A percentile compares a stretch with the other conserved stretches of the same genome.
Conservation (phyloP, 23 tunicate genomes). For the Halocynthia aurantium region DNA sequence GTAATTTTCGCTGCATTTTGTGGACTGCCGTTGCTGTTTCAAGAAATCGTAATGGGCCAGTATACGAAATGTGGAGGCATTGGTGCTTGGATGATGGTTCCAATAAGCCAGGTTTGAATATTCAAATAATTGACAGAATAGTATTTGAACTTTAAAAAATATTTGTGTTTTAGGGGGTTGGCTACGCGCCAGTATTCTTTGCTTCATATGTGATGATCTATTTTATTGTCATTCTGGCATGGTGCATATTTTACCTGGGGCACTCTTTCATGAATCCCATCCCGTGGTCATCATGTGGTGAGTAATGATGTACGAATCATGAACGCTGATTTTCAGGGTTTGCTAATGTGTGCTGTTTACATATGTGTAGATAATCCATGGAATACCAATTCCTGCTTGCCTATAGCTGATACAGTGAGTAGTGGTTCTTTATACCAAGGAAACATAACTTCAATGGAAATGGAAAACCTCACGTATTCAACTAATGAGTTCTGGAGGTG, state of each 20-base stretch:
- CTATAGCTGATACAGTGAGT: background rate
- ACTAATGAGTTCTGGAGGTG: slow-evolving; percentile 64
- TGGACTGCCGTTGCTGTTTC: slow-evolving; percentile 36
- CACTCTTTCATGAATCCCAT: slow-evolving; percentile 8
- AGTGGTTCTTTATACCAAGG: background rate
- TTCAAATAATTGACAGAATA: too few species aligned
- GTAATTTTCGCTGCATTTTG: slow-evolving; percentile 19
- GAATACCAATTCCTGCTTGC: slow-evolving; percentile 27
- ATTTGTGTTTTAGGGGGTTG: slow-evolving; percentile 1
- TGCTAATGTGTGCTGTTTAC: background rate
- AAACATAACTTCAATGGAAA: background rate
- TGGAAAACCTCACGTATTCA: slow-evolving; percentile 2
- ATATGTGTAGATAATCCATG: slow-evolving; percentile 33
- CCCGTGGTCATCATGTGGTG: slow-evolving; percentile 28
- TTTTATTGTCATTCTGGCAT: slow-evolving; percentile 10
- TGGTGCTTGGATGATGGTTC: slow-evolving; percentile 31
- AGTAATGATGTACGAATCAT: background rate
- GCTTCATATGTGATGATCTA: background rate
- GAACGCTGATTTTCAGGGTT: background rate
- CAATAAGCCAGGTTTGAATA: slow-evolving; percentile 25
- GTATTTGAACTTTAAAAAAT: too few species aligned
- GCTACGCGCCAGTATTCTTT: slow-evolving; percentile 4
- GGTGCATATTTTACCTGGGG: slow-evolving; percentile 22
- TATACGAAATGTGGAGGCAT: slow-evolving; percentile 31
- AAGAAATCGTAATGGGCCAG: slow-evolving; percentile 42